phyloP scores from a whole-genome alignment of 1,140 invertebrate species.

The Drosophila repleta region DNA sequence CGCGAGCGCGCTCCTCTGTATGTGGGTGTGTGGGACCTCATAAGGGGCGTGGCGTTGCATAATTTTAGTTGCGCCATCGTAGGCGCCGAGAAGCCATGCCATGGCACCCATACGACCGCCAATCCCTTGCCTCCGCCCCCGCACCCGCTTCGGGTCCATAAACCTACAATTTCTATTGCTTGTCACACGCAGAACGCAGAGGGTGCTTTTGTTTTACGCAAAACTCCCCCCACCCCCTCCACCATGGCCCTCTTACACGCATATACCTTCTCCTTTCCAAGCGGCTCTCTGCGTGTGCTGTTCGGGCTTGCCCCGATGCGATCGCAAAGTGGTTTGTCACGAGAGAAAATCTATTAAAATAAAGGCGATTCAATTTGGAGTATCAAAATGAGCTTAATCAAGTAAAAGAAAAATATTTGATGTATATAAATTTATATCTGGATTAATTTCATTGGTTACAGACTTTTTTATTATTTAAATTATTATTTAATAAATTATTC shows the following conservation, averaged over 20 bases:
- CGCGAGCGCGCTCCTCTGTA: neutral
- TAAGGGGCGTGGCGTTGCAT: conserved; percentile 69
- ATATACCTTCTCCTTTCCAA: conserved; percentile 12
- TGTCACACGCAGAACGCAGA: conserved; percentile 56
- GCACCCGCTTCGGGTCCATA: no score
- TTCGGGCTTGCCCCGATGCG: conserved; percentile 12
- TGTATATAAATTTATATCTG: no score
- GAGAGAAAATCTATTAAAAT: neutral
- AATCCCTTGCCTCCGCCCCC: neutral
- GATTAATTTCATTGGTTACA: no score
- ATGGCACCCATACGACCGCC: conserved; percentile 2
- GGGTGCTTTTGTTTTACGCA: conserved; percentile 44
- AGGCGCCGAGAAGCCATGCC: conserved; percentile 70
- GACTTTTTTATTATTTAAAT: no score
- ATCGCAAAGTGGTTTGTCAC: conserved; percentile 17
- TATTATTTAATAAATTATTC: no score
- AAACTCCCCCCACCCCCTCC: neutral
- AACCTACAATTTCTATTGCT: conserved; percentile 48
- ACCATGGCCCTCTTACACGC: neutral
- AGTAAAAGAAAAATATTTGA: no score
- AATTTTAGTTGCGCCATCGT: conserved; percentile 69
- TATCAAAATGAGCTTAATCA: no score
- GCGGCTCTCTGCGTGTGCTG: neutral
- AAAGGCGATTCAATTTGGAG: neutral
- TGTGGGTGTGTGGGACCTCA: neutral